Base-by-base conservation (phyloP, 1,140 invertebrate genomes). In the Drosophila sechellia region DNA sequence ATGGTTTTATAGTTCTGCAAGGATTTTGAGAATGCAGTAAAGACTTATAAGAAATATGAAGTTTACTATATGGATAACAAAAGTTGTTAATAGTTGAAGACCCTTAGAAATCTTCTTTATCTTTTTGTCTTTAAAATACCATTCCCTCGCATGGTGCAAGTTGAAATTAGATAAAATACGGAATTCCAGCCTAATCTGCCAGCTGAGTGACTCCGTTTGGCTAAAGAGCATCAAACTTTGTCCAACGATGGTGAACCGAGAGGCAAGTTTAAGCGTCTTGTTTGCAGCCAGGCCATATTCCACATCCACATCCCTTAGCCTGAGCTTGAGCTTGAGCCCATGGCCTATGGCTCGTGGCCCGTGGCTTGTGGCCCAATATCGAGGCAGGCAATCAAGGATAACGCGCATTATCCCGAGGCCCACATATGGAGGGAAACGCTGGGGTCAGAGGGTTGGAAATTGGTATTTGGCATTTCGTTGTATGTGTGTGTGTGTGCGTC, bases 321-420 rank as follows among this genome's bases (percentile, higher is more conserved):
- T n/a, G 46, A 20, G 15, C 11, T 11, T 22, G 15, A 31, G 46
- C n/a, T n/a, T 25, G 58, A 37, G 46, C 46, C 79, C 61, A 15
- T 4, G 46, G 13, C n/a, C 27, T 58, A 15, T 4, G 46, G 13
- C n/a, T 8, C 8, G 31, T 22, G 45, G 17, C 35, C 45, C 78
- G 68, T 68, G 22, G 61, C 42, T 42, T 59, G 34, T 66, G 60
- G 35, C 60, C 64, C 64, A 70, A 74, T 89, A 89, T 83, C 84
- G 75, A 69, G 50, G 60, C 78, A 79, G 79, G 84, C 83, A 86
- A 86, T 86, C 83, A 86, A 86, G 83, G 83, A 89, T 89, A 86
- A 89, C 83, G 76, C 84, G 75, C 75, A 83, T 87, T 86, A 86
- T 79, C 75, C 81, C 53, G 48, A 42, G 43, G 22, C 70, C 48